Evolutionary conservation across 2,888 invertebrate genomes (phyloP), one percentile per base, ranked within the genome.

Genomic region (Acronicta alni): DNA sequence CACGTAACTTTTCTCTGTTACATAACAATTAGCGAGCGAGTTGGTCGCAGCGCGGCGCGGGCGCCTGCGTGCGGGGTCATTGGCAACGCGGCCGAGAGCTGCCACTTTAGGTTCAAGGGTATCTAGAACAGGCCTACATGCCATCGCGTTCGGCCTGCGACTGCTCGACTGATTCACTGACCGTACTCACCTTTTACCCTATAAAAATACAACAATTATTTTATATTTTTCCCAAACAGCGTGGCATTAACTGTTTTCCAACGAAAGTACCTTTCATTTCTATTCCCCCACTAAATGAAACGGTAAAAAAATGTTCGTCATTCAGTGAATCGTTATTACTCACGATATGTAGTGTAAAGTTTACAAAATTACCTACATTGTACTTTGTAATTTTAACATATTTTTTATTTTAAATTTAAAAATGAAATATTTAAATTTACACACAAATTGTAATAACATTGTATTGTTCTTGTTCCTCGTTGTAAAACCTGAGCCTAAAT

Each of bases 41-140:
- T 68, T 81, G 83, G 83, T 81, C 84, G 80, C 66, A 76, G 73
- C 71, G 80, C 72, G 80, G 83, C 76, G 83, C 83, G 83, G 95
- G 95, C 95, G 95, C 94, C 95, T 94, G 94, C 90, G 91, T 90
- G 90, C 91, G 94, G 94, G 95, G 95, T 95, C 95, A 95, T 94
- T 94, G 95, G 94, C 94, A 93, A 94, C 88, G 92, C 93, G 94
- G 91, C 92, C 92, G 91, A 91, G 89, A 90, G 93, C 92, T 93
- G 94, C 95, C 93, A 91, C 94, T 93, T 83, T 92, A 92, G 92
- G 94, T 94, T 94, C 93, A 93, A 93, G 93, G 93, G 93, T 93
- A 93, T 86, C 85, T 86, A 84, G 84, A 86, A 81, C 80, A 69
- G 89, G 89, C 82, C 88, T 89, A 93, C 91, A 92, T 92, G 89